These are phyloP conservation scores for Psittacula derbiana DNA, from an alignment of 2,797 vertebrate genomes.

Conservation along the genomic window DNA sequence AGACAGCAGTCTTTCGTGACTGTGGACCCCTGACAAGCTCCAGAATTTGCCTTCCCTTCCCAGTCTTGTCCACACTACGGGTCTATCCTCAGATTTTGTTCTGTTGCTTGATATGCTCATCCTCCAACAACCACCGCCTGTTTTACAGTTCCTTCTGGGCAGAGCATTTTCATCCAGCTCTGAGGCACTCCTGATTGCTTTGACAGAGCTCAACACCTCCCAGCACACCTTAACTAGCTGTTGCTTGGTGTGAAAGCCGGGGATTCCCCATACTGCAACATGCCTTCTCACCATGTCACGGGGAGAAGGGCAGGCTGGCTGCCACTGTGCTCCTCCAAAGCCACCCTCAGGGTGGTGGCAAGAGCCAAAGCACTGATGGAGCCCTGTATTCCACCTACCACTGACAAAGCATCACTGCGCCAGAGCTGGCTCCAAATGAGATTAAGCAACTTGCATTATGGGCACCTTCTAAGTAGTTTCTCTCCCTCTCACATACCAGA, in stretches of 20 bases:
- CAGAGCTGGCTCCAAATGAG: background rate
- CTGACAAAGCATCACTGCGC: background rate
- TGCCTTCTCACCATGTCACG: background rate
- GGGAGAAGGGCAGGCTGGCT: background rate
- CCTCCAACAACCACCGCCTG: background rate
- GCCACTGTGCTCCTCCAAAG: background rate
- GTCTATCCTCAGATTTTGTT: background rate
- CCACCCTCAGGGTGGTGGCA: background rate
- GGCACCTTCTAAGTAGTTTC: background rate
- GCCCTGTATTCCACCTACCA: background rate
- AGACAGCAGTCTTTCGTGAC: background rate
- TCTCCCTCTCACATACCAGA: background rate
- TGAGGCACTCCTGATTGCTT: background rate
- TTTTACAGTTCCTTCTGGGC: background rate
- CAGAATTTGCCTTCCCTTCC: background rate
- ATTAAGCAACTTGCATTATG: background rate
- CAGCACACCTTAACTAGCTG: fast-evolving
- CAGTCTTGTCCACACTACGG: background rate
- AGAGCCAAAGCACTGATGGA: background rate
- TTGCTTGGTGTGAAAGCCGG: background rate
- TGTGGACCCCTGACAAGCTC: background rate
- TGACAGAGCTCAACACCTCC: background rate
- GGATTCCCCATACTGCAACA: background rate
- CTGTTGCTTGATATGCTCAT: background rate
- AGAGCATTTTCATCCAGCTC: background rate